Evolutionary conservation across 2,113 vertebrate genomes (phyloP).

Genomic region (Mormyrus iriodes): DNA sequence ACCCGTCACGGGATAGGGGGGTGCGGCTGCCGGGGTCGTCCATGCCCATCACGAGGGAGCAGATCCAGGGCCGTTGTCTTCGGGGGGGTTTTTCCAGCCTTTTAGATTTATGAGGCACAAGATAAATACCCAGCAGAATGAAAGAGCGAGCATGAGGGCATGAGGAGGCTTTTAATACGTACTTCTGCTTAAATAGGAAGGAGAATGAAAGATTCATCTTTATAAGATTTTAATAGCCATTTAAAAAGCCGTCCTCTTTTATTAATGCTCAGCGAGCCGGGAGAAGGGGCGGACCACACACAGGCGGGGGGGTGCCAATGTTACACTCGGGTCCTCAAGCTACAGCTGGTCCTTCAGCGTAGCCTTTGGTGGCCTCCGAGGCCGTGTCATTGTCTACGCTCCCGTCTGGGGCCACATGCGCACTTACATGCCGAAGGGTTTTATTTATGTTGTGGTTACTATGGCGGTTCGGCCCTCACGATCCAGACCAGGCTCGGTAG

Average conservation of each 20-base stretch:
- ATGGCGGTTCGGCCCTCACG: not conserved
- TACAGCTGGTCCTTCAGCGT: not conserved
- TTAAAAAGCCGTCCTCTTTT: slow-evolving; percentile 4
- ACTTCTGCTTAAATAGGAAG: slow-evolving; percentile 8
- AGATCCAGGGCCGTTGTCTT: not conserved
- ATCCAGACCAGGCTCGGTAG: not conserved
- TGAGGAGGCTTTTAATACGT: slow-evolving; percentile 8
- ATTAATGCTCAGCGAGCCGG: not conserved
- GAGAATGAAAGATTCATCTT: slow-evolving; percentile 6
- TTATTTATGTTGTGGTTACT: too few species aligned
- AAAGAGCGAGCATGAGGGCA: not conserved
- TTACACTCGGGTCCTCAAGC: not conserved
- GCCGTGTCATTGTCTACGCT: not conserved
- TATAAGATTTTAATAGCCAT: slow-evolving; percentile 14
- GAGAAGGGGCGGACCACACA: not conserved
- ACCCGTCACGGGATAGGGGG: not conserved
- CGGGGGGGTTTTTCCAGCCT: not conserved
- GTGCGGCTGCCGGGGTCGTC: not conserved
- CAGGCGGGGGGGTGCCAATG: not conserved
- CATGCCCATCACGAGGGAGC: not conserved
- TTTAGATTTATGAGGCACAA: not conserved
- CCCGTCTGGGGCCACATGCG: not conserved
- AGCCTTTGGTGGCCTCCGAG: not conserved
- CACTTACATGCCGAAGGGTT: not conserved
- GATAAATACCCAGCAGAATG: slow-evolving; percentile 4